Conservation (phyloP, 1,140 invertebrate genomes). For the Octopus bimaculoides region DNA sequence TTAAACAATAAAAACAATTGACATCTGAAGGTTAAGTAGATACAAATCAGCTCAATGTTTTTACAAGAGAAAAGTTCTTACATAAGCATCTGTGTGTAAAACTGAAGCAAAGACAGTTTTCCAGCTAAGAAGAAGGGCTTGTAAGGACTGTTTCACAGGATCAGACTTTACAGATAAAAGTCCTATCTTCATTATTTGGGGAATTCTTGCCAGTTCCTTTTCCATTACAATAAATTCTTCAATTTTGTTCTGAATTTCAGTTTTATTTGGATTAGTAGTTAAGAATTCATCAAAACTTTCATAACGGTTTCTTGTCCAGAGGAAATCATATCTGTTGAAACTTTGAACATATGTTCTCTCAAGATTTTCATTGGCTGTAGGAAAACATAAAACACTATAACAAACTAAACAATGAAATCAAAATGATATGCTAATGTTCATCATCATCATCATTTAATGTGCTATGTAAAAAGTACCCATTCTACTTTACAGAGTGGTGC, state of each 20-base stretch:
- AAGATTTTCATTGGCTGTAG: slow-evolving; percentile 44
- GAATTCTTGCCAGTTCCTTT: slow-evolving; percentile 51
- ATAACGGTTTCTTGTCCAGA: slow-evolving; percentile 57
- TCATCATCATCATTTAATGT: no score
- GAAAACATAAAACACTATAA: slow-evolving; percentile 5
- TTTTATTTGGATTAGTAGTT: slow-evolving; percentile 44
- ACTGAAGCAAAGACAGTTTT: slow-evolving; percentile 55
- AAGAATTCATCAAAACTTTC: slow-evolving; percentile 56
- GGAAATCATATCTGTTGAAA: slow-evolving; percentile 56
- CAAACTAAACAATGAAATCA: no score
- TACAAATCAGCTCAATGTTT: no score
- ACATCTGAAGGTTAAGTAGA: no score
- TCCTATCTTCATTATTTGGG: slow-evolving; percentile 45
- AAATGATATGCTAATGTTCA: no score
- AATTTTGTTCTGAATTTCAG: slow-evolving; percentile 51
- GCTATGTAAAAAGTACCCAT: no score
- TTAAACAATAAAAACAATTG: no score
- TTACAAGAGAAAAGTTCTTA: slow-evolving; percentile 13
- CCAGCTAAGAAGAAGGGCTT: slow-evolving; percentile 56
- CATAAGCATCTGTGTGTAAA: slow-evolving; percentile 56
- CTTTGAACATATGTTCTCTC: slow-evolving; percentile 53
- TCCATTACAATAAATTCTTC: slow-evolving; percentile 41
- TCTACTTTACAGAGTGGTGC: no score
- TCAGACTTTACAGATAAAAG: slow-evolving; percentile 50
- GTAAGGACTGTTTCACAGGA: slow-evolving; percentile 54